These are phyloP conservation scores for Chalcosyrphus nemorum DNA, from an alignment of 2,888 invertebrate genomes.

Conservation along the genomic window DNA sequence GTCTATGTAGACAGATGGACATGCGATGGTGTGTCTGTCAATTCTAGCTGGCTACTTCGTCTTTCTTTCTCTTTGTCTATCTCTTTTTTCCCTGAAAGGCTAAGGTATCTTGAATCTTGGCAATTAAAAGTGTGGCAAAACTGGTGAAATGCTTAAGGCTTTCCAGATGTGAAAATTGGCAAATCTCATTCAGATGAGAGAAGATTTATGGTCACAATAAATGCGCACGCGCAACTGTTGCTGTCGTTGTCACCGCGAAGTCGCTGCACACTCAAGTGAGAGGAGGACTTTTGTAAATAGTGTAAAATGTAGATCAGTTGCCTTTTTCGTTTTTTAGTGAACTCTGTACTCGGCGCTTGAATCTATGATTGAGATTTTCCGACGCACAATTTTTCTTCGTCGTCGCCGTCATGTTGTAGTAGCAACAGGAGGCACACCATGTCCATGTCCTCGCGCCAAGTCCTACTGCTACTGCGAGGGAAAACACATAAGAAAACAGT, in stretches of 20 bases:
- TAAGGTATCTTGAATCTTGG: constrained; percentile 21
- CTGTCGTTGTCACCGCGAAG: not conserved
- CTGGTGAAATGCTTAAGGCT: not conserved
- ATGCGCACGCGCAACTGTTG: constrained; percentile 33
- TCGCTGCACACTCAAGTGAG: not conserved
- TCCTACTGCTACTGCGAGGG: constrained; percentile 21
- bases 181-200: constrained; percentile 27
- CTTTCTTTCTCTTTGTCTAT: too few species aligned
- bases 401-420: constrained; percentile 9
- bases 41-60: constrained; percentile 26
- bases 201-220: constrained; percentile 66
- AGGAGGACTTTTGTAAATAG: constrained; percentile 30
- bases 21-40: constrained; percentile 68
- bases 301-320: constrained; percentile 21
- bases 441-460: constrained; percentile 46
- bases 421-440: constrained; percentile 53
- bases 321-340: constrained; percentile 1
- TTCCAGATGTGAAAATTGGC: constrained; percentile 40
- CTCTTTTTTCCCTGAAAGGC: too few species aligned
- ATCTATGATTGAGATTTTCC: constrained; percentile 43
- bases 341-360: not conserved
- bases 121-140: constrained; percentile 42
- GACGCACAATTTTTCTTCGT: constrained; percentile 42
- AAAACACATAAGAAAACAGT: constrained; percentile 42
- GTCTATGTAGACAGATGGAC: constrained; percentile 43